Conservation (phyloP, 2,888 invertebrate genomes). For the Melieria omissa region DNA sequence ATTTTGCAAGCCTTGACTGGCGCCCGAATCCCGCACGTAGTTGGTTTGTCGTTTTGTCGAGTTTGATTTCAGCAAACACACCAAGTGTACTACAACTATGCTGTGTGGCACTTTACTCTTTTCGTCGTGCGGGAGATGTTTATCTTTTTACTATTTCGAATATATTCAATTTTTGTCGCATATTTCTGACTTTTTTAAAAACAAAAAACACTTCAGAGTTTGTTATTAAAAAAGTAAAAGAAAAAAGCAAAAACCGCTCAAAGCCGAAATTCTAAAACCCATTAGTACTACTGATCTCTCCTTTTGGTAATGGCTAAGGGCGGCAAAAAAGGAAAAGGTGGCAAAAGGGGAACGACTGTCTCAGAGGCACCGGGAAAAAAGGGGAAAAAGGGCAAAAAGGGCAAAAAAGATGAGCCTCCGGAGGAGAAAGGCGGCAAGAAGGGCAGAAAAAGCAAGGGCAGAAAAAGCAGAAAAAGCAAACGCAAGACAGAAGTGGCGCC, state of each 20-base stretch:
- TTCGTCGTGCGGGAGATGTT: constrained; percentile 2
- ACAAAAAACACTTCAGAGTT: constrained; percentile 16
- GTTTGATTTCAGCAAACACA: too few relatives aligned
- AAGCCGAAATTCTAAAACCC: too few relatives aligned
- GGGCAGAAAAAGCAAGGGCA: constrained; percentile 49
- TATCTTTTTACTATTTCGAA: constrained; percentile 6
- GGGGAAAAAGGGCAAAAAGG: constrained; percentile 21
- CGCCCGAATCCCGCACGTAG: too few relatives aligned
- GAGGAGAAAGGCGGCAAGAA: constrained; percentile 23
- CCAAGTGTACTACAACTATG: too few relatives aligned
- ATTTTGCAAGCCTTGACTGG: too few relatives aligned
- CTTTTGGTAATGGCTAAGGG: background rate
- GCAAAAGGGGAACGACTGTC: too few relatives aligned
- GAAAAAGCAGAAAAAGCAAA: constrained; percentile 17
- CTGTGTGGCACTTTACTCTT: background rate
- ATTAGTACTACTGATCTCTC: too few relatives aligned
- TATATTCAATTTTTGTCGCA: background rate
- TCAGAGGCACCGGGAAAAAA: background rate
- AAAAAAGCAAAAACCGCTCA: too few relatives aligned
- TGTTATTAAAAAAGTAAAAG: constrained; percentile 6
- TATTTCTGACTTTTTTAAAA: background rate
- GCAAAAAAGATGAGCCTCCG: background rate
- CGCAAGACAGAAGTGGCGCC: background rate
- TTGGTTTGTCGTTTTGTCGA: too few relatives aligned
- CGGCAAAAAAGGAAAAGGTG: background rate